phyloP scores from a whole-genome alignment of 2,797 vertebrate genomes.

The Muscicapa comitata region DNA sequence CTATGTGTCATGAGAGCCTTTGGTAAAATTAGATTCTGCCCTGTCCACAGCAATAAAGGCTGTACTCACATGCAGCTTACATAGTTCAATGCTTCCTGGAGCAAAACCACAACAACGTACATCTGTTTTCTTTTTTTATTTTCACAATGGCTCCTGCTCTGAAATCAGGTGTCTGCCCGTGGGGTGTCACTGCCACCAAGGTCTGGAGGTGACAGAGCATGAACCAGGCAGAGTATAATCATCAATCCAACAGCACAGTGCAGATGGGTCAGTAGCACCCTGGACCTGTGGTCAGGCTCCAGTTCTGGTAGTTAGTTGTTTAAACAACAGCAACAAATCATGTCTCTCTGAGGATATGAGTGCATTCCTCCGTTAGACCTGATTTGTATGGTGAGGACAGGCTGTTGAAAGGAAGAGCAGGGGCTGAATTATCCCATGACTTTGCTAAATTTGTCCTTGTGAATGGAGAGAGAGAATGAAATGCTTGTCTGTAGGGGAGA shows the following conservation, averaged over 20 bases:
- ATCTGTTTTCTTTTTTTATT: background rate
- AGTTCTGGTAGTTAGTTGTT: background rate
- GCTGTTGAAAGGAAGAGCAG: conserved; percentile 15
- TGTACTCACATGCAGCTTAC: background rate
- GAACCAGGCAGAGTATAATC: background rate
- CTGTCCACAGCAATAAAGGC: conserved; percentile 49
- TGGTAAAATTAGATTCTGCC: conserved; percentile 42
- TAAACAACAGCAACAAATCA: background rate
- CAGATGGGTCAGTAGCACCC: background rate
- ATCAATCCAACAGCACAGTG: background rate
- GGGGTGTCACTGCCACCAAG: background rate
- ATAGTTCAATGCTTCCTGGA: conserved; percentile 1
- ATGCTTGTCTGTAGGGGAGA: conserved; percentile 5
- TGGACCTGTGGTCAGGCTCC: background rate
- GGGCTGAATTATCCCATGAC: background rate
- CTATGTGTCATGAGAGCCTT: conserved; percentile 8
- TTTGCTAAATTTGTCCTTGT: conserved; percentile 34
- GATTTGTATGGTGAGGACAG: conserved; percentile 43
- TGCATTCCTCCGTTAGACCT: background rate
- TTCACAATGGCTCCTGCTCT: background rate
- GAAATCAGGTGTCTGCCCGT: background rate
- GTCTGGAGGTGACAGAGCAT: background rate
- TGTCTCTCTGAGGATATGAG: background rate
- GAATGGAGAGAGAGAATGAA: conserved; percentile 10
- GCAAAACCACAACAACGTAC: conserved; percentile 35